Evolutionary conservation across 2,113 vertebrate genomes (phyloP).

Genomic region (Platysteira castanea): DNA sequence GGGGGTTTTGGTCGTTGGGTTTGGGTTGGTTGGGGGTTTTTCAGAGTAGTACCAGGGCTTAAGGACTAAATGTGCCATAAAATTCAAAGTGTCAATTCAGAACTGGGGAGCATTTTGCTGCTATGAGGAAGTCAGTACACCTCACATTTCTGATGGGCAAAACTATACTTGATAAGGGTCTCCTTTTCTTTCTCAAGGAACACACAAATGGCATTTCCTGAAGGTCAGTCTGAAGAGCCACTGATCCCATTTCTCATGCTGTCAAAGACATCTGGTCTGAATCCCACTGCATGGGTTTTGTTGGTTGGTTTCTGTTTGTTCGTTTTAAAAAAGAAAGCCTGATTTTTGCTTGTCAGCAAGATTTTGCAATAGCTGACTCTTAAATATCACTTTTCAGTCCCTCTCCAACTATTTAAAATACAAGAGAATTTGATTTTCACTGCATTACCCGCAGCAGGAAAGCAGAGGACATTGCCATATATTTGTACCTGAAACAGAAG

Average conservation of each 20-base stretch:
- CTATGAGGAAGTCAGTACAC: not conserved
- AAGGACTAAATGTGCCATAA: not conserved
- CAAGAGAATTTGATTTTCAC: not conserved
- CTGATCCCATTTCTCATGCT: not conserved
- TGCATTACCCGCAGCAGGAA: not conserved
- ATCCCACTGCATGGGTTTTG: not conserved
- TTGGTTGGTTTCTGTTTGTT: not conserved
- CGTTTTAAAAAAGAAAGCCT: not conserved
- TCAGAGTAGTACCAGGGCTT: not conserved
- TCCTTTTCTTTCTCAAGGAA: not conserved
- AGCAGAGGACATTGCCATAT: not conserved
- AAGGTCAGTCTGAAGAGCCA: not conserved
- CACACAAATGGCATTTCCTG: not conserved
- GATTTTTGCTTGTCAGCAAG: not conserved
- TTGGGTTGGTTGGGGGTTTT: not conserved
- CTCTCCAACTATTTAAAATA: not conserved
- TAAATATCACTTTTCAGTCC: not conserved
- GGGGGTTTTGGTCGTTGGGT: not conserved
- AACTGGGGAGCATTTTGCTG: not conserved
- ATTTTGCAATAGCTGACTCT: not conserved
- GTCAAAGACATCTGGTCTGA: not conserved
- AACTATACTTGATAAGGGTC: rapidly evolving
- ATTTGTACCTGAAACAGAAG: not conserved
- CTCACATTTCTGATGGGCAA: not conserved
- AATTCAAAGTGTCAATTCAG: not conserved